Percentiles rank a stretch among this genome's conserved stretches.
Evolutionary conservation across 2,113 vertebrate species (phyloP).

Genomic region (Saguinus midas): DNA sequence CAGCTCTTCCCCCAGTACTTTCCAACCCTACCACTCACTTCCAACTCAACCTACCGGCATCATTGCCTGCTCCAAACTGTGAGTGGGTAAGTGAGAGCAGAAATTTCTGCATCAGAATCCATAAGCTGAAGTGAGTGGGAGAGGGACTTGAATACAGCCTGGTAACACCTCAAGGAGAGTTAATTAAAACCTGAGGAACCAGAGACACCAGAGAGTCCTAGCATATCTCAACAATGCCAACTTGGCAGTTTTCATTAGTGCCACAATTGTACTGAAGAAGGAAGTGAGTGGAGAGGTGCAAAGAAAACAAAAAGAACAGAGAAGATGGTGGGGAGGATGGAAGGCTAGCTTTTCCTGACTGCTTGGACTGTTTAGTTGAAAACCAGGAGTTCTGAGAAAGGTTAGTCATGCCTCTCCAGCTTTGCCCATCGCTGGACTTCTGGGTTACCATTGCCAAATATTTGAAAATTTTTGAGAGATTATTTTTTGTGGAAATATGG

Average conservation of each 20-base stretch:
- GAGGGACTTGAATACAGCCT: not conserved
- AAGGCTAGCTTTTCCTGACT: not conserved
- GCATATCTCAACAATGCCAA: not conserved
- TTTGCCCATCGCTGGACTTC: conserved; percentile 36
- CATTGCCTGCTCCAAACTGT: not conserved
- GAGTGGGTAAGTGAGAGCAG: not conserved
- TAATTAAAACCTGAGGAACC: not conserved
- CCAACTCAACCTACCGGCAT: not conserved
- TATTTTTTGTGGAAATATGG: conserved; percentile 50
- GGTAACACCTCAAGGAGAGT: not conserved
- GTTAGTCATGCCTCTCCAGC: conserved; percentile 15
- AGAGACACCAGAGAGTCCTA: not conserved
- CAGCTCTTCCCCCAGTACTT: not conserved
- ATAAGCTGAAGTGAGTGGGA: not conserved
- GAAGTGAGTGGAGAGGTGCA: not conserved
- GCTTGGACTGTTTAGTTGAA: not conserved
- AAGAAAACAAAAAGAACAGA: not conserved
- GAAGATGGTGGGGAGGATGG: not conserved
- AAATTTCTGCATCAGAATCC: not conserved
- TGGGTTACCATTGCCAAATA: conserved; percentile 47
- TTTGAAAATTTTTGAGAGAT: conserved; percentile 51
- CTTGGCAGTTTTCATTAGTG: not conserved
- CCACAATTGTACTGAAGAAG: not conserved
- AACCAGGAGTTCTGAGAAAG: conserved; percentile 56
- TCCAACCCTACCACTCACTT: not conserved